Conservation (phyloP, 2,113 vertebrate species). For the Actenoides lindsayi region DNA sequence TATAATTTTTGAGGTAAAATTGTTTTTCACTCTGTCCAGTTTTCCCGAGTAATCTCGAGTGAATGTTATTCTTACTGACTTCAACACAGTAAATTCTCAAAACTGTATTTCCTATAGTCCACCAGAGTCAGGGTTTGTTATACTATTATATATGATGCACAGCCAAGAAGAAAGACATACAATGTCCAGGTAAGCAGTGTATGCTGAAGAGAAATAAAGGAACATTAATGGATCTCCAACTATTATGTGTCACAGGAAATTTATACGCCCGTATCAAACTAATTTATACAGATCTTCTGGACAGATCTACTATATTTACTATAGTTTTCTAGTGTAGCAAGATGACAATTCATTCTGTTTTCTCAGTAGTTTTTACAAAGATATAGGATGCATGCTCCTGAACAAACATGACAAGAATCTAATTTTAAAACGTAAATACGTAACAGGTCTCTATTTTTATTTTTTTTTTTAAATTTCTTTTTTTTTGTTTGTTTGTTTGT, state of each 20-base stretch:
- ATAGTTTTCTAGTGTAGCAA: not conserved
- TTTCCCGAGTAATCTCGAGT: not conserved
- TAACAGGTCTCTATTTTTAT: not conserved
- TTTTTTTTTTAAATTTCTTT: not conserved
- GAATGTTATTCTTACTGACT: not conserved
- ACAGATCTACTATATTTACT: not conserved
- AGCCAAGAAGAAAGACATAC: not conserved
- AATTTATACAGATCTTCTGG: not conserved
- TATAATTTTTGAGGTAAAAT: not conserved
- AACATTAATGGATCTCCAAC: not conserved
- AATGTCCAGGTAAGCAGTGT: not conserved
- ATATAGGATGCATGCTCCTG: not conserved
- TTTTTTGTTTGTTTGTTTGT: no score
- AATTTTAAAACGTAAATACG: not conserved
- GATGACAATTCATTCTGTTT: not conserved
- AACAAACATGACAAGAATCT: not conserved
- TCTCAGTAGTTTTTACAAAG: not conserved
- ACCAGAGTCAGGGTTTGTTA: not conserved
- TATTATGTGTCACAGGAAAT: not conserved
- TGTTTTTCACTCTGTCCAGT: not conserved
- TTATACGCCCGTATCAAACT: not conserved
- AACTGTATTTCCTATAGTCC: not conserved
- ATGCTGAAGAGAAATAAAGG: not conserved
- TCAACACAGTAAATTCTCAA: accelerated
- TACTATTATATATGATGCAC: accelerated